phyloP scores from a whole-genome alignment of 2,797 vertebrate genomes.

The Gallinago solitaria region DNA sequence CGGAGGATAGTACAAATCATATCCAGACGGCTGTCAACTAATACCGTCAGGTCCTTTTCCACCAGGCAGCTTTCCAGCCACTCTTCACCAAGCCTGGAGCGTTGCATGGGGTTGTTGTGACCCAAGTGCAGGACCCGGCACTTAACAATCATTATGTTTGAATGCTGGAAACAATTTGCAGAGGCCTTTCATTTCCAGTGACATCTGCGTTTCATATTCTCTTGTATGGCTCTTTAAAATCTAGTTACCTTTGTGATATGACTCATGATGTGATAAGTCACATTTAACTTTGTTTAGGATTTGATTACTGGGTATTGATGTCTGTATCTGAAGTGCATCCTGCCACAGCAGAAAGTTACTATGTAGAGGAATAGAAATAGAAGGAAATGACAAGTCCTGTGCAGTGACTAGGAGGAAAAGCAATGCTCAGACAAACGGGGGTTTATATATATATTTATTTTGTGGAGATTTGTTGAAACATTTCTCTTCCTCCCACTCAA shows the following conservation, averaged over 20 bases:
- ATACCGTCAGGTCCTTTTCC: not conserved
- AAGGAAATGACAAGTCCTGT: not conserved
- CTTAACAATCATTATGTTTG: not conserved
- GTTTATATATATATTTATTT: constrained; percentile 41
- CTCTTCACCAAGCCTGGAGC: not conserved
- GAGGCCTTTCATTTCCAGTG: not conserved
- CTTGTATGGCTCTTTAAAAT: not conserved
- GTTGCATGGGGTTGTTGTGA: not conserved
- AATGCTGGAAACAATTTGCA: not conserved
- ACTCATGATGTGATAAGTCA: not conserved
- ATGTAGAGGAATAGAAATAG: not conserved
- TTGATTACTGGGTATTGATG: constrained; percentile 7
- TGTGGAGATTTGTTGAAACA: constrained; percentile 21
- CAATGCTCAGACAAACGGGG: not conserved
- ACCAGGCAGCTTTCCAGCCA: not conserved
- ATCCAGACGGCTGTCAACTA: not conserved
- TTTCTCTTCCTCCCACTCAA: constrained; percentile 50
- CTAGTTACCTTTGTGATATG: not conserved
- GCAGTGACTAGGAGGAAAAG: not conserved
- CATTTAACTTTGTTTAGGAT: not conserved
- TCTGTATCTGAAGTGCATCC: not conserved
- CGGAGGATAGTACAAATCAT: not conserved
- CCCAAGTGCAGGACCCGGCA: not conserved
- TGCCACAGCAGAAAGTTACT: not conserved
- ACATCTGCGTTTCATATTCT: not conserved